Conservation (phyloP, 1,140 invertebrate species). For the Temnothorax nylanderi region DNA sequence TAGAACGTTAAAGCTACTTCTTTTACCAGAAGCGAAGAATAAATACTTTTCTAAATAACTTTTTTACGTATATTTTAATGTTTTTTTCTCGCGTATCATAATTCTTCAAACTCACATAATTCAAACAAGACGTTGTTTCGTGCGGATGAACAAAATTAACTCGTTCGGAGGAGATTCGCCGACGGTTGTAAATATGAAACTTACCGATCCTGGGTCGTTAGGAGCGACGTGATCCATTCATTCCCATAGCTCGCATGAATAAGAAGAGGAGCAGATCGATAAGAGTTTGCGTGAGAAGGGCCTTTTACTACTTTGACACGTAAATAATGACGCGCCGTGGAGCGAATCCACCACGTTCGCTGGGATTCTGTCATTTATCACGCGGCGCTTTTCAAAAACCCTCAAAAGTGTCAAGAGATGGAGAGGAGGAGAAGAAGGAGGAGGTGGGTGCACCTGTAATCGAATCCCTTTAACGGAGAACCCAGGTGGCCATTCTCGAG, state of each 20-base stretch:
- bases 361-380: conserved; percentile 54
- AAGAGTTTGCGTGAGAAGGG: conserved; percentile 28
- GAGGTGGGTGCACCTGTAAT: conserved; percentile 33
- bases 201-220: conserved; percentile 50
- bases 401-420: conserved; percentile 53
- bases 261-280: conserved; percentile 52
- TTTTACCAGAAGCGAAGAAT: not conserved
- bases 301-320: conserved; percentile 57
- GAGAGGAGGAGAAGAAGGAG: no score
- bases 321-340: conserved; percentile 53
- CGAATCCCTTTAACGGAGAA: conserved; percentile 47
- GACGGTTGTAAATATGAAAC: conserved; percentile 53
- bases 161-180: not conserved
- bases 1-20: not conserved
- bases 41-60: not conserved
- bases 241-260: conserved; percentile 30
- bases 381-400: conserved; percentile 45
- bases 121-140: not conserved
- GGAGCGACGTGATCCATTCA: conserved; percentile 32
- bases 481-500: conserved; percentile 49
- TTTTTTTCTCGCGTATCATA: not conserved
- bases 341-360: conserved; percentile 38
- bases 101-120: not conserved
- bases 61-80: not conserved
- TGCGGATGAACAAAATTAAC: conserved; percentile 33